Evolutionary conservation across 2,888 invertebrate genomes (phyloP), one percentile per base, ranked within the genome.

Genomic region (Drosophila gaucha): DNA sequence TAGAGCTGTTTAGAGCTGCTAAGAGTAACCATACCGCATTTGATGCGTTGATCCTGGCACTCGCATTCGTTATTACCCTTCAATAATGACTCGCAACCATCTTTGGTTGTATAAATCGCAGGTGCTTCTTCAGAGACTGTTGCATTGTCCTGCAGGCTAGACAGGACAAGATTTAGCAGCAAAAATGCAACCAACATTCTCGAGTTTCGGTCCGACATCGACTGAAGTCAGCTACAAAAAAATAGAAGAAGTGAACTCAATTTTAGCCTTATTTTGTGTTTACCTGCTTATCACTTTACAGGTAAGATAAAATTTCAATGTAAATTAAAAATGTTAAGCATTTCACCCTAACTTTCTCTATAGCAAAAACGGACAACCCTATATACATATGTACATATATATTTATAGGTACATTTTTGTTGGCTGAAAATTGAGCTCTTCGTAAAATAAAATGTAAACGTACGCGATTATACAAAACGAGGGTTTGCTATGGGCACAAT

Each of bases 31-130:
- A 69, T 67, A 1, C 86, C 84, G 26, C 84, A 85, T 46, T 84
- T 86, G 66, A 85, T 85, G 51, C 77, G 67, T 30, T 77, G 73
- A 35, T 80, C 77, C 55, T 73, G 74, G 33, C 84, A 85, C 31
- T 85, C 86, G 65, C 84, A 85, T 2, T 79, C 60, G 10, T 46
- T 77, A 16, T 65, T 60, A 0, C 77, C 84, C 38, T 72, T 74
- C 5, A 85, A 66, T 47, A 85, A 1, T 0, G 72, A 16, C 44
- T 84, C 78, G 12, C 86, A 84, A 9, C 80, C 84, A 0, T 52
- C 56, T 22, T 73, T 84, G 24, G 73, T 83, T 3, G 74, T 56
- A 39, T 83, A 83, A 0, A 44, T 6, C 2, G 76, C 75, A 2
- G 57, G 14, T 20, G 44, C 6, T 2, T 49, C 50, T 2, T 54